These are phyloP conservation scores for Poecile atricapillus DNA, from an alignment of 2,113 vertebrate species.

Conservation along the genomic window DNA sequence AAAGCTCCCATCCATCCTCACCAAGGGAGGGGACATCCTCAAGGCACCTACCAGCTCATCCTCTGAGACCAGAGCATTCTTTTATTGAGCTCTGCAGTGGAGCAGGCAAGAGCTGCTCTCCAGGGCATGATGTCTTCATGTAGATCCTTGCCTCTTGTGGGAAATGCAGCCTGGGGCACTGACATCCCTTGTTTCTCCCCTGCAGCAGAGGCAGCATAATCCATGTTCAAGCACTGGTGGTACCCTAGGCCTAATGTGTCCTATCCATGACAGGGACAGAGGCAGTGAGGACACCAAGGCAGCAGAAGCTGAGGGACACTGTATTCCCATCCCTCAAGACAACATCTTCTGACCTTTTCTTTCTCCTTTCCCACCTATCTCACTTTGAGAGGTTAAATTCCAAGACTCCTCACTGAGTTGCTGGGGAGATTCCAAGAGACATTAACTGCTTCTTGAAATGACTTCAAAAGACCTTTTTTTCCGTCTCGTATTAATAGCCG, in stretches of 20 bases:
- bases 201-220: not conserved
- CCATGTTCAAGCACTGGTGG: not conserved
- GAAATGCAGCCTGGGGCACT: not conserved
- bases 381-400: not conserved
- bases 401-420: not conserved
- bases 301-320: not conserved
- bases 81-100: not conserved
- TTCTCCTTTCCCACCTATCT: not conserved
- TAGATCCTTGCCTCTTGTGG: not conserved
- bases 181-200: not conserved
- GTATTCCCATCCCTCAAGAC: not conserved
- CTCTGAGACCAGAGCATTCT: not conserved
- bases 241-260: not conserved
- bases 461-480: slow-evolving; percentile 30
- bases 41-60: not conserved
- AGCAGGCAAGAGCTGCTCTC: not conserved
- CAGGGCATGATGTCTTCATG: not conserved
- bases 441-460: slow-evolving; percentile 9
- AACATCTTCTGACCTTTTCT: rapidly evolving
- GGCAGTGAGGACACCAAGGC: not conserved
- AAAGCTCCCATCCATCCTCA: not conserved
- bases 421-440: slow-evolving; percentile 13
- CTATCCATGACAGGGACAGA: not conserved
- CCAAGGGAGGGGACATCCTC: not conserved
- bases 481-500: not conserved